Conservation (phyloP, 1,140 invertebrate species). For the Euura saliciscinereae region DNA sequence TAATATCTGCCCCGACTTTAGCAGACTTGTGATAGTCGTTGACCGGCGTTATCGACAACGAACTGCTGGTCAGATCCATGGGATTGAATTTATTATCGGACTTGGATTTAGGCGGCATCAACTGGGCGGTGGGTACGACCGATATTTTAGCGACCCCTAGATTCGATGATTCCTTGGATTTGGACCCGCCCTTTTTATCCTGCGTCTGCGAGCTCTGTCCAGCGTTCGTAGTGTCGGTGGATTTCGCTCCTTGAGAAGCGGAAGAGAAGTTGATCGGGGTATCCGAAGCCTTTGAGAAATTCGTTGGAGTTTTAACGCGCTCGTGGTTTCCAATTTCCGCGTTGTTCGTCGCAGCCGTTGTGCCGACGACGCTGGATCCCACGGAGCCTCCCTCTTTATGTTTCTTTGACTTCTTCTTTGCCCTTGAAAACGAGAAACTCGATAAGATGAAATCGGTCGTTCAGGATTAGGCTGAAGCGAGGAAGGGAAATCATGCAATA, state of each 20-base stretch:
- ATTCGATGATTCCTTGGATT: conserved; percentile 27
- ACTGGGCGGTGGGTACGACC: conserved; percentile 44
- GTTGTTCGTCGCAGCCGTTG: not conserved
- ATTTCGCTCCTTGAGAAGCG: conserved; percentile 24
- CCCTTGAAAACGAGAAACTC: conserved; percentile 39
- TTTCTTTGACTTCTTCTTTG: conserved; percentile 46
- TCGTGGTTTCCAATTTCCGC: not conserved
- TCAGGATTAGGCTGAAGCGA: not conserved
- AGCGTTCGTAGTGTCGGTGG: conserved; percentile 29
- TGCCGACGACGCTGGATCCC: not conserved
- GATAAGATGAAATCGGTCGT: conserved; percentile 5
- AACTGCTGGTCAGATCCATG: conserved; percentile 45
- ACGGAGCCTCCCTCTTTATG: conserved; percentile 35
- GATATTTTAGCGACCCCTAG: conserved; percentile 42
- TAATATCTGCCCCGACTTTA: conserved; percentile 25
- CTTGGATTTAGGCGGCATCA: conserved; percentile 40
- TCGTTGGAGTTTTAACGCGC: not conserved
- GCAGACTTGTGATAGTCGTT: conserved; percentile 46
- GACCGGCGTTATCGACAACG: conserved; percentile 53
- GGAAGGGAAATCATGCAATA: not conserved
- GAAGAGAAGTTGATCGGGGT: conserved; percentile 30
- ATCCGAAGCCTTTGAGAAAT: conserved; percentile 19
- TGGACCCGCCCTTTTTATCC: conserved; percentile 34
- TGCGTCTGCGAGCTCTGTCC: not conserved
- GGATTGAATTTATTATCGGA: conserved; percentile 43